Percentiles rank a stretch among this genome's conserved stretches.
Evolutionary conservation across 2,888 invertebrate genomes (phyloP).

Genomic region (Amiota communis): DNA sequence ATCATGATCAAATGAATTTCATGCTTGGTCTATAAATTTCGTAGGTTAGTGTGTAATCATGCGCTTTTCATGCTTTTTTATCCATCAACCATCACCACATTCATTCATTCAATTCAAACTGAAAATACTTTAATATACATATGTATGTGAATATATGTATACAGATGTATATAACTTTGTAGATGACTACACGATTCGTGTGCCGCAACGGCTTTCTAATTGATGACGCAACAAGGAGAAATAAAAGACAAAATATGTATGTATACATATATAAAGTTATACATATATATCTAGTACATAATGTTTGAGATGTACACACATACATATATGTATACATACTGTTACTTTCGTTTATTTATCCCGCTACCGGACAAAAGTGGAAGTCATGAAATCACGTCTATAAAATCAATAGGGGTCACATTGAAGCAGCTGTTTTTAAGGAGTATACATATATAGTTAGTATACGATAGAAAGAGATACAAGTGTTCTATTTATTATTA

Average conservation of each 20-base stretch:
- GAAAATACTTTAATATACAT: background rate
- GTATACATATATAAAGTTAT: background rate
- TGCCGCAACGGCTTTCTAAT: background rate
- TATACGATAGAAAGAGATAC: too few species aligned
- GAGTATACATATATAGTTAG: too few species aligned
- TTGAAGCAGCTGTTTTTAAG: too few species aligned
- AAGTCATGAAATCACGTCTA: too few species aligned
- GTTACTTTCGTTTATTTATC: background rate
- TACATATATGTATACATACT: background rate
- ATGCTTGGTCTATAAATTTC: too few species aligned
- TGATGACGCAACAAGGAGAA: conserved; percentile 27
- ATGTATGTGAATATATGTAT: background rate
- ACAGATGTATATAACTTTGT: background rate
- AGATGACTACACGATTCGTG: background rate
- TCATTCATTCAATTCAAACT: background rate
- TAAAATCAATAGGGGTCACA: too few species aligned
- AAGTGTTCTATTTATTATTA: too few species aligned
- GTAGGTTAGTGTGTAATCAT: background rate
- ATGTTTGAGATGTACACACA: background rate
- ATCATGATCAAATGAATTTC: too few species aligned
- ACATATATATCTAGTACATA: background rate
- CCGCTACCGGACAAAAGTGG: too few species aligned
- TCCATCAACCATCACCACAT: too few species aligned
- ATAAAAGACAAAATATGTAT: conserved; percentile 23
- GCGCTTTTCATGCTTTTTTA: background rate